phyloP scores from a whole-genome alignment of 2,888 invertebrate species.

The Elysia crispata region DNA sequence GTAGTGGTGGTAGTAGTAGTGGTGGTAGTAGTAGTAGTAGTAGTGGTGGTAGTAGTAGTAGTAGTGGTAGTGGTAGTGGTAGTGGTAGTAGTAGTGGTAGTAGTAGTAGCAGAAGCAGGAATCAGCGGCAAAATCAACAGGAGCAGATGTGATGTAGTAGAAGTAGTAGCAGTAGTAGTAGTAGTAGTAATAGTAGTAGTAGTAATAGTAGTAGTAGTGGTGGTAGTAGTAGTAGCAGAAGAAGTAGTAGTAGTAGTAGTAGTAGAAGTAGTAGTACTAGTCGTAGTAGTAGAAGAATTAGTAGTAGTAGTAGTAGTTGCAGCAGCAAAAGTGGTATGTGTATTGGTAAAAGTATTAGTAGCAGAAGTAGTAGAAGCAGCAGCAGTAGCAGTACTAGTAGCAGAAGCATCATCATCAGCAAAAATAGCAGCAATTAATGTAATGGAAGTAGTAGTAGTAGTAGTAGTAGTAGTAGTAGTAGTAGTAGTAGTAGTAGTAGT shows the following conservation, averaged over 20 bases:
- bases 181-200: conserved; percentile 17
- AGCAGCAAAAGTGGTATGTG: no score
- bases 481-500: no score
- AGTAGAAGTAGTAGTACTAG: conserved; percentile 5
- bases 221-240: background rate
- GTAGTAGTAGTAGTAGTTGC: no score
- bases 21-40: no score
- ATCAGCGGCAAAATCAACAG: no score
- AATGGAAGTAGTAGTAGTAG: background rate
- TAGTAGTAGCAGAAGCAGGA: background rate
- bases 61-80: background rate
- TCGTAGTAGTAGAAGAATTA: no score
- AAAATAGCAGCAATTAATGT: background rate
- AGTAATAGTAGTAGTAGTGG: conserved; percentile 20
- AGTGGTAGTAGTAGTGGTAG: background rate
- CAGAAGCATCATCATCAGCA: background rate
- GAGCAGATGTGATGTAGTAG: no score
- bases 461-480: background rate
- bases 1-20: no score
- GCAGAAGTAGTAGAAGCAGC: background rate
- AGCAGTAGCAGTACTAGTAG: background rate
- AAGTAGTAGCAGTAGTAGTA: background rate
- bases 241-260: conserved; percentile 11
- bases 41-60: background rate
- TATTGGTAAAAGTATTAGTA: background rate